These are phyloP conservation scores for Eulacestoma nigropectus DNA, from an alignment of 2,113 vertebrate species.

Conservation along the genomic window DNA sequence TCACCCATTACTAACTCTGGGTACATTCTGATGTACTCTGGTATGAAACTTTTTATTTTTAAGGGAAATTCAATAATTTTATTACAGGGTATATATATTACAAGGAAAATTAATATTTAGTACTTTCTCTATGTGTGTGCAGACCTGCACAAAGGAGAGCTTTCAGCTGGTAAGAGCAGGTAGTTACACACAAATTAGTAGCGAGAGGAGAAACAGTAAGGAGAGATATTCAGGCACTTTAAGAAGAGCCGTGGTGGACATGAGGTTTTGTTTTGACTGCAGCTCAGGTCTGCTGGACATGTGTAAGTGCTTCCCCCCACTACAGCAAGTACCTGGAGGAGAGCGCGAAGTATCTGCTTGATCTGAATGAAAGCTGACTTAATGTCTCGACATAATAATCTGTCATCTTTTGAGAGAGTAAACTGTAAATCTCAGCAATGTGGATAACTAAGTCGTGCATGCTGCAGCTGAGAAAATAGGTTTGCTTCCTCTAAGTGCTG, in stretches of 20 bases:
- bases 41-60: background rate
- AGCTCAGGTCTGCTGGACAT: background rate
- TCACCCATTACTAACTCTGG: accelerated
- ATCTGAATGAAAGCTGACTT: constrained; percentile 2
- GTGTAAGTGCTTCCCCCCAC: background rate
- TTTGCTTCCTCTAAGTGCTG: constrained; percentile 21
- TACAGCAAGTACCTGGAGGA: background rate
- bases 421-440: background rate
- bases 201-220: background rate
- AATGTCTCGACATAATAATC: background rate
- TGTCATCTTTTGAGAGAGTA: background rate
- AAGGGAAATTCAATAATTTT: background rate
- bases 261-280: background rate
- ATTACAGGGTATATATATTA: background rate
- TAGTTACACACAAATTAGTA: background rate
- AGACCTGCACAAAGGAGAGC: background rate
- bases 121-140: background rate
- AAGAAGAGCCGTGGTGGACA: accelerated
- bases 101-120: background rate
- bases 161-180: background rate
- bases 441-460: background rate
- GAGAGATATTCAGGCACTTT: background rate
- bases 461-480: constrained; percentile 21
- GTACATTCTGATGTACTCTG: background rate
- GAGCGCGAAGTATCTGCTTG: background rate